Evolutionary conservation across 92 coral and sea anemone species (phyloP).

Genomic region (Blastomussa wellsi): DNA sequence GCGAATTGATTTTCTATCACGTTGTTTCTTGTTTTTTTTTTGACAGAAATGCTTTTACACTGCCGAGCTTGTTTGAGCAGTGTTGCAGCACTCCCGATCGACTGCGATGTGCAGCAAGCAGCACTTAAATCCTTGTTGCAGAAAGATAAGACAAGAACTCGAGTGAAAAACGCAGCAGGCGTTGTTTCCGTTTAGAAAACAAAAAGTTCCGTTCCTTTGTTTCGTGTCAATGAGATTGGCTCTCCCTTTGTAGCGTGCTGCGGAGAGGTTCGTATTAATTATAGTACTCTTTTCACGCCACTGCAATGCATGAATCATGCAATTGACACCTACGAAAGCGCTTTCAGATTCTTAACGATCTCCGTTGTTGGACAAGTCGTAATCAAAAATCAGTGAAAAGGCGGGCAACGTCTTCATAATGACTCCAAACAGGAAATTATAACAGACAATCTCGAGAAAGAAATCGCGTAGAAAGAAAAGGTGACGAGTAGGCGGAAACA

Average conservation of each 20-base stretch:
- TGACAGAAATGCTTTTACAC: slow-evolving; percentile 9
- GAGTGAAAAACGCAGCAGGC: slow-evolving; percentile 34
- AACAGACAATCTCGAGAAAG: slow-evolving; percentile 33
- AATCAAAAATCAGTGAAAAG: slow-evolving; percentile 20
- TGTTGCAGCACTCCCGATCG: background rate
- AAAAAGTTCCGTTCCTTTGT: slow-evolving; percentile 45
- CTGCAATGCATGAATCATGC: slow-evolving; percentile 14
- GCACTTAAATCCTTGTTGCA: slow-evolving; percentile 8
- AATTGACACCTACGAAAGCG: slow-evolving; percentile 38
- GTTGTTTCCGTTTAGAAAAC: slow-evolving; percentile 42
- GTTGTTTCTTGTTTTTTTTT: background rate
- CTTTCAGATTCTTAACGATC: slow-evolving; percentile 25
- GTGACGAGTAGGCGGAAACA: slow-evolving; percentile 13
- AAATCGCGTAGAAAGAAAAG: slow-evolving; percentile 8
- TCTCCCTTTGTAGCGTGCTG: slow-evolving; percentile 36
- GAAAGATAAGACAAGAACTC: slow-evolving; percentile 6
- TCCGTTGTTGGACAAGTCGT: background rate
- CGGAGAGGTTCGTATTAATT: slow-evolving; percentile 23
- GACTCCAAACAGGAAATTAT: slow-evolving; percentile 41
- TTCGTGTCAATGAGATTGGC: slow-evolving; percentile 40
- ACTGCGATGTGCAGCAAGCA: background rate
- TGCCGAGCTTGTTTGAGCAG: background rate
- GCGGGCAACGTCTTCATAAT: slow-evolving; percentile 35
- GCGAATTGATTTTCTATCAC: slow-evolving; percentile 36
- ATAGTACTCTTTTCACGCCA: slow-evolving; percentile 16